A percentile compares a stretch with the other conserved stretches of the same genome.
Conservation (phyloP, 2,113 vertebrate species). For the Psittacula cyanocephala region DNA sequence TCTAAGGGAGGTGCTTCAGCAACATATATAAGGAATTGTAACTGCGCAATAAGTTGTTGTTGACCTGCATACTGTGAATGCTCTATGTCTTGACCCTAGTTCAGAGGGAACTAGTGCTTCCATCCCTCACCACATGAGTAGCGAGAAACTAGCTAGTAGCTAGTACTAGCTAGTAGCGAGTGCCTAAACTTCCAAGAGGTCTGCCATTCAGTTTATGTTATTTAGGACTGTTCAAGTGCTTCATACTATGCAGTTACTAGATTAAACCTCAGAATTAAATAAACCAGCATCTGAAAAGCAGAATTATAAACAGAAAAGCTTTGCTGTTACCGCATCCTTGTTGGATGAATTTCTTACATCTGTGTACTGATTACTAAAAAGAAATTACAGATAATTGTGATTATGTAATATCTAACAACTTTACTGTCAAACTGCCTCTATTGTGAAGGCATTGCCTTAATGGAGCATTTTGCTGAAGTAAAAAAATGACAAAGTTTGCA, state of each 20-base stretch:
- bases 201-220: neutral
- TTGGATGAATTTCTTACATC: neutral
- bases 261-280: neutral
- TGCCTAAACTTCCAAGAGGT: neutral
- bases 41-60: too few relatives aligned
- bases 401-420: neutral
- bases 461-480: neutral
- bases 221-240: neutral
- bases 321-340: neutral
- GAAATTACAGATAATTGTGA: neutral
- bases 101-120: too few relatives aligned
- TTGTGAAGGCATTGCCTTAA: neutral
- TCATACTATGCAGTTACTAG: neutral
- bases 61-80: too few relatives aligned
- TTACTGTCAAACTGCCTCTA: neutral
- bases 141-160: too few relatives aligned
- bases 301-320: neutral
- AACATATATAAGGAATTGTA: too few relatives aligned
- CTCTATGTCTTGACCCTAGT: too few relatives aligned
- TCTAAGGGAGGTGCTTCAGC: too few relatives aligned
- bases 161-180: too few relatives aligned
- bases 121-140: too few relatives aligned
- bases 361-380: neutral
- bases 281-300: neutral
- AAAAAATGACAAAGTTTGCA: neutral